phyloP scores from a whole-genome alignment of 2,888 invertebrate species.

The Toxonevra muliebris region DNA sequence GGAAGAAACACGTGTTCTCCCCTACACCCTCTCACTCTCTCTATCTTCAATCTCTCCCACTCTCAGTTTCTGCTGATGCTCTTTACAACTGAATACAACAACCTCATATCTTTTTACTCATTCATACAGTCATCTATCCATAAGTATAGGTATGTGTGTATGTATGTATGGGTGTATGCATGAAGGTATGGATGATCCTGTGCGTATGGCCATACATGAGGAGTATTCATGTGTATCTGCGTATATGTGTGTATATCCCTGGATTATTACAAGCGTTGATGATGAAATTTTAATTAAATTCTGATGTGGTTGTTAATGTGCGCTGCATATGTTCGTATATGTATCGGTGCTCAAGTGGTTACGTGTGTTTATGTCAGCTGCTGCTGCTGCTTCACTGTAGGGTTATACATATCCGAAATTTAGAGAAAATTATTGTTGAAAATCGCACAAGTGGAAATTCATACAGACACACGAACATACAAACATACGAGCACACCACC shows the following conservation, averaged over 20 bases:
- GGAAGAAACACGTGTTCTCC: constrained; percentile 19
- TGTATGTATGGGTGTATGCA: neutral
- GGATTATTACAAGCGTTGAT: constrained; percentile 37
- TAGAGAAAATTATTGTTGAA: no score
- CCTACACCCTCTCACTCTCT: neutral
- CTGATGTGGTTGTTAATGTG: constrained; percentile 46
- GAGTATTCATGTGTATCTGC: constrained; percentile 25
- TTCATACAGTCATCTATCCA: neutral
- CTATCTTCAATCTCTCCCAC: neutral
- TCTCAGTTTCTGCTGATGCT: constrained; percentile 1
- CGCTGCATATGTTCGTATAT: constrained; percentile 33
- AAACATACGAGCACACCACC: neutral
- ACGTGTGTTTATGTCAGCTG: constrained; percentile 20
- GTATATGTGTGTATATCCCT: neutral
- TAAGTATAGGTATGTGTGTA: neutral
- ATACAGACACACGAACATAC: constrained; percentile 9
- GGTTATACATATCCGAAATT: neutral
- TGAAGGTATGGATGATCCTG: neutral
- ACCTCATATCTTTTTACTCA: constrained; percentile 3
- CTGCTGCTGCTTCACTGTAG: constrained; percentile 1
- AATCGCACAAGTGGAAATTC: no score
- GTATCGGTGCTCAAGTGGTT: constrained; percentile 19
- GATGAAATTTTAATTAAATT: constrained; percentile 48
- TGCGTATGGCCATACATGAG: neutral
- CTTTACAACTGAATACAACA: neutral